Conservation (phyloP, 2,113 vertebrate genomes). For the Barbus barbus region DNA sequence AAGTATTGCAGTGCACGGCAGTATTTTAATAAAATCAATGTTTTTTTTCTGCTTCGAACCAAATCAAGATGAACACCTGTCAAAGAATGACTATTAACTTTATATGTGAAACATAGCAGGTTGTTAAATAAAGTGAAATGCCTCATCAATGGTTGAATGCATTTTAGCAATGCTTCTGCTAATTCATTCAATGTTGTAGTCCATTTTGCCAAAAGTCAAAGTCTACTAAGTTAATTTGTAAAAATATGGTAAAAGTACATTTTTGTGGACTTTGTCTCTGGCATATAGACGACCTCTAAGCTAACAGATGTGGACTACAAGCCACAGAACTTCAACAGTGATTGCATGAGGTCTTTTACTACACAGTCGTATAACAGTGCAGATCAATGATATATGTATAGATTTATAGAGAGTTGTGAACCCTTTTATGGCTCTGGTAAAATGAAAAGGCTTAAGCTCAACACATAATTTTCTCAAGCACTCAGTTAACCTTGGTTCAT, state of each 20-base stretch:
- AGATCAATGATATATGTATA: background rate
- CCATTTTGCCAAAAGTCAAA: background rate
- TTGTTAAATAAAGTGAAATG: background rate
- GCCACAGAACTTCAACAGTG: background rate
- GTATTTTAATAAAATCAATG: background rate
- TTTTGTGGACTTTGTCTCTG: background rate
- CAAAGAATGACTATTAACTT: background rate
- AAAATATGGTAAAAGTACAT: background rate
- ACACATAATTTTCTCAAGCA: background rate
- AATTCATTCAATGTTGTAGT: background rate
- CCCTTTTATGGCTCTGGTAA: background rate
- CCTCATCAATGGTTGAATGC: background rate
- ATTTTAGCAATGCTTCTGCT: background rate
- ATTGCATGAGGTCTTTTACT: constrained; percentile 1
- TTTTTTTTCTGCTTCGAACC: background rate
- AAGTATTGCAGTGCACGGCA: background rate
- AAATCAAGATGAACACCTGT: background rate
- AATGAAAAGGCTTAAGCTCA: background rate
- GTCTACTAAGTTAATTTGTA: background rate
- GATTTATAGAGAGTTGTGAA: constrained; percentile 25
- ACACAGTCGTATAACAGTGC: background rate
- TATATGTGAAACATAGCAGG: background rate
- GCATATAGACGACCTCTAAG: background rate
- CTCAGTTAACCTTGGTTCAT: background rate
- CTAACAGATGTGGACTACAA: background rate